These are phyloP conservation scores for Fabriciana adippe DNA, from an alignment of 2,888 invertebrate species.

Conservation along the genomic window DNA sequence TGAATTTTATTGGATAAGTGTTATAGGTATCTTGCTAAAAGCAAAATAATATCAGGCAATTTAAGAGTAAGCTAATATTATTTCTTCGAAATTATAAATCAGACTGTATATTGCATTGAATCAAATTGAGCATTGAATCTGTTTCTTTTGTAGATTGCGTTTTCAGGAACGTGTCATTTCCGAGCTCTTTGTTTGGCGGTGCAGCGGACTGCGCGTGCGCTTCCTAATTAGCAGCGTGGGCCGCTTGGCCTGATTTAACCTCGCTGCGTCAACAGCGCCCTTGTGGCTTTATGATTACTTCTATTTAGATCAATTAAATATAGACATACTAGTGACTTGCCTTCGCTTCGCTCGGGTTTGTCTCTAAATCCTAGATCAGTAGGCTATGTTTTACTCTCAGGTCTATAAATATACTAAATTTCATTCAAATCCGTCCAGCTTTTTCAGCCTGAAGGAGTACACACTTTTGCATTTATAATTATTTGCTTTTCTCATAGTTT, in stretches of 20 bases:
- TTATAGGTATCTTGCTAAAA: too few relatives aligned
- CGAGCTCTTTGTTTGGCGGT: slow-evolving; percentile 55
- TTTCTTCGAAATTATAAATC: slow-evolving; percentile 18
- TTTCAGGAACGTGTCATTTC: slow-evolving; percentile 56
- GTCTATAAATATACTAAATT: too few relatives aligned
- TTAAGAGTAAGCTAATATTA: too few relatives aligned
- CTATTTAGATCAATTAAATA: slow-evolving; percentile 3
- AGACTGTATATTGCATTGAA: slow-evolving; percentile 6
- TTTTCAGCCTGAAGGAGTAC: too few relatives aligned
- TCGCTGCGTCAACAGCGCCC: slow-evolving; percentile 56
- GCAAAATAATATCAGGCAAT: too few relatives aligned
- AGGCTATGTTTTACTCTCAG: too few relatives aligned
- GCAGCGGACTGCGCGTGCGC: slow-evolving; percentile 75
- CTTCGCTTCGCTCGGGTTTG: too few relatives aligned
- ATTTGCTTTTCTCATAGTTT: too few relatives aligned
- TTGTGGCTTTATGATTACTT: slow-evolving; percentile 18
- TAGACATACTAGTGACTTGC: background rate
- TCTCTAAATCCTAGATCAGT: too few relatives aligned
- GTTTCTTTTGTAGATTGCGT: slow-evolving; percentile 11
- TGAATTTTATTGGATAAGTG: background rate
- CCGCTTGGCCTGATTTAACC: slow-evolving; percentile 69
- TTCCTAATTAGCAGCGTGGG: slow-evolving; percentile 76
- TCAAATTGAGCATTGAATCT: background rate
- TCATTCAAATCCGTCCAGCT: too few relatives aligned
- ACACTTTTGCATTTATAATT: too few relatives aligned